phyloP scores from a whole-genome alignment of 2,797 vertebrate genomes.

The Aphelocoma californica region DNA sequence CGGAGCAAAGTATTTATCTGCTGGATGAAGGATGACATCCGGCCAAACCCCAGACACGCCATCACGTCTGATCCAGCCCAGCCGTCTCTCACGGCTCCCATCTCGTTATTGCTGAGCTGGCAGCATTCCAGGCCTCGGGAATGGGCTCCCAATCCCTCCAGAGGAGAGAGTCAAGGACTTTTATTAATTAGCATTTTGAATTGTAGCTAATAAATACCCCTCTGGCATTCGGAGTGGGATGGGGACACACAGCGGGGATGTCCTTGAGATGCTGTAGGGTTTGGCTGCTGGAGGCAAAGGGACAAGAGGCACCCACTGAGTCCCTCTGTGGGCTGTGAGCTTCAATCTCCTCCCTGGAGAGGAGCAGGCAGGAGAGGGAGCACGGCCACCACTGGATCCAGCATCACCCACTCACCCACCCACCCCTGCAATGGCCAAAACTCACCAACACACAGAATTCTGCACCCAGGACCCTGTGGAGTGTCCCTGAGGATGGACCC shows the following conservation, averaged over 20 bases:
- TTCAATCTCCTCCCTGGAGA: background rate
- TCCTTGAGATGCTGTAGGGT: background rate
- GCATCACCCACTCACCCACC: rapidly evolving
- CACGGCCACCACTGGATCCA: rapidly evolving
- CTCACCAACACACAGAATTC: background rate
- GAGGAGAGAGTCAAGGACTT: constrained; percentile 64
- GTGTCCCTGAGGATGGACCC: background rate
- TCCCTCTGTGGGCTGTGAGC: background rate
- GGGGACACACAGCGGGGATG: background rate
- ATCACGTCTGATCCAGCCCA: constrained; percentile 3
- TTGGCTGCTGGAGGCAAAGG: background rate
- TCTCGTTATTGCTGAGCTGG: background rate
- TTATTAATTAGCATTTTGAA: constrained; percentile 56
- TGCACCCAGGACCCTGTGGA: rapidly evolving
- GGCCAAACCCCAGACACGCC: constrained; percentile 36
- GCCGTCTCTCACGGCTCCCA: constrained; percentile 16
- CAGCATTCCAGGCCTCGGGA: background rate
- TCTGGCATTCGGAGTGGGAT: background rate
- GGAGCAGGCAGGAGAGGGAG: background rate
- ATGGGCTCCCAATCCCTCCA: constrained; percentile 29
- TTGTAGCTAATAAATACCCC: constrained; percentile 53
- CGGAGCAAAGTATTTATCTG: constrained; percentile 32
- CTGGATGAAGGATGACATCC: constrained; percentile 50
- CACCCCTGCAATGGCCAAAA: background rate
- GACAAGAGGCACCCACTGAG: background rate